Base-by-base conservation (phyloP, 2,888 invertebrate species). In the Ophion ventricosus region DNA sequence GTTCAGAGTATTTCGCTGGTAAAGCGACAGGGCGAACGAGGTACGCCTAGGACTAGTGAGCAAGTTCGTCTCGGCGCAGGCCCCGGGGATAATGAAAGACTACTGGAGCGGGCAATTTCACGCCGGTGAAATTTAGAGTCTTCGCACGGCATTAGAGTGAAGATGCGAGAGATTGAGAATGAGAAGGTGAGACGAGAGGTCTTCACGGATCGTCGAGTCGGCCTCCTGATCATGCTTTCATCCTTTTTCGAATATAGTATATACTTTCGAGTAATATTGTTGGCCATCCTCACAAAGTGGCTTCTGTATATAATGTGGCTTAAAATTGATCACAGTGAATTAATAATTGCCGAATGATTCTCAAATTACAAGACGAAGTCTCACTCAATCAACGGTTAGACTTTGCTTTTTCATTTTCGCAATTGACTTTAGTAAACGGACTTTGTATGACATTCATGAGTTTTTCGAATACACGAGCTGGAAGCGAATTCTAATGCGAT, bases 101-200 rank as follows among this genome's bases (percentile, higher is more conserved):
- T 83, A 82, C 76, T 66, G 49, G 73, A 81, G 82, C 84, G 66
- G 82, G 80, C 85, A 85, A 87, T 87, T 86, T 87, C 85, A 87
- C 87, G 85, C 87, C 83, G 70, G 81, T 87, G 87, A 87, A 87
- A 85, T 86, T 85, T 86, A 81, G 84, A 85, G 74, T 80, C 86
- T 86, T 84, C 79, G 86, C 81, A 82, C 74, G 75, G 82, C 79
- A 81, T 87, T 83, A 85, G 86, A 77, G 81, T 20, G 43, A 25
- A 73, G 78, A 63, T 63, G 57, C 35, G 70, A 69, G 85, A 75
- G 75, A 49, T 80, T 67, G 72, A 72, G 72, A 76, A 80, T 72
- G 54, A 73, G 70, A 70, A 57, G 74, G 49, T 64, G 56, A 79
- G 73, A 66, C 79, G 66, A 80, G 80, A 84, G 73, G 43, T 82